phyloP scores from a whole-genome alignment of 1,140 invertebrate genomes.

The Papilio glaucus region DNA sequence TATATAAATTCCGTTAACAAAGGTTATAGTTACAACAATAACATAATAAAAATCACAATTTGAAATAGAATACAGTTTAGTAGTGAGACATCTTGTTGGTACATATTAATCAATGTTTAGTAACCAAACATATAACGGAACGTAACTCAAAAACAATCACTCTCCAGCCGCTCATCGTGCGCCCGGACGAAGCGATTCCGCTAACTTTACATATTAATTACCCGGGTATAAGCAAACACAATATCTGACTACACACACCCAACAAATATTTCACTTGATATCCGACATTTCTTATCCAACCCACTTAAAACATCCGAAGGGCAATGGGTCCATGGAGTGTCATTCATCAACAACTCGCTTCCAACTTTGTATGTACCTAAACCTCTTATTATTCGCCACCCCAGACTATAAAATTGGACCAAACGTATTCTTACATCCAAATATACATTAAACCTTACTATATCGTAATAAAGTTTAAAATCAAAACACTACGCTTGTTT shows the following conservation, averaged over 20 bases:
- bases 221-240: constrained; percentile 64
- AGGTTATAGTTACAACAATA: too few relatives aligned
- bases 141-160: constrained; percentile 52
- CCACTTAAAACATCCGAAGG: constrained; percentile 82
- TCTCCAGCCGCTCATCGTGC: constrained; percentile 51
- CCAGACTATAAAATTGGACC: constrained; percentile 80
- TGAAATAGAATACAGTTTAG: too few relatives aligned
- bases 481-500: constrained; percentile 41
- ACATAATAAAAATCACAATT: too few relatives aligned
- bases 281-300: constrained; percentile 81
- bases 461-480: constrained; percentile 43
- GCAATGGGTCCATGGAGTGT: constrained; percentile 81
- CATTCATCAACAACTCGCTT: constrained; percentile 80
- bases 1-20: too few relatives aligned
- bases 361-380: constrained; percentile 80
- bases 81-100: too few relatives aligned
- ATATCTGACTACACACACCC: constrained; percentile 56
- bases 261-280: constrained; percentile 77
- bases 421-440: constrained; percentile 54
- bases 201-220: constrained; percentile 79
- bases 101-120: constrained; percentile 22
- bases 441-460: constrained; percentile 52
- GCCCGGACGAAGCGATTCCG: constrained; percentile 44
- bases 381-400: constrained; percentile 81
- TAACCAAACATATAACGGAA: constrained; percentile 10